Conservation (phyloP, 2,797 vertebrate species). For the Acanthiza pusilla region DNA sequence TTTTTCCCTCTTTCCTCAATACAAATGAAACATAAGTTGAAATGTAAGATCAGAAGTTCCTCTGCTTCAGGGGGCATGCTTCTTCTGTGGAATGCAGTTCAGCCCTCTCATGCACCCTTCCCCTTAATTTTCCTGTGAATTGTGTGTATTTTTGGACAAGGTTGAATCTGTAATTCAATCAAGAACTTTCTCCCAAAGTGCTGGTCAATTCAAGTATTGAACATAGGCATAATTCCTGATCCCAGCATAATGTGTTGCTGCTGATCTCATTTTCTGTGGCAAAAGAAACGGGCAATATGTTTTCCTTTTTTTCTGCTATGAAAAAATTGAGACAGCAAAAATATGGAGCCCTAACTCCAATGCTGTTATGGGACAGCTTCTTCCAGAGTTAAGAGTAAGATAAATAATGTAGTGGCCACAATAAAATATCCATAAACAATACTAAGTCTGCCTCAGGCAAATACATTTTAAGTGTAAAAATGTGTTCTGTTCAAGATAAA, state of each 20-base stretch:
- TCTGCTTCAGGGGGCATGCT: neutral
- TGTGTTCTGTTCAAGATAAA: neutral
- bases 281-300: neutral
- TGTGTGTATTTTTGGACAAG: neutral
- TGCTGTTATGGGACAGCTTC: neutral
- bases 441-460: neutral
- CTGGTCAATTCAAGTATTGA: neutral
- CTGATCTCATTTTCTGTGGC: neutral
- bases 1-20: neutral
- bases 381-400: neutral
- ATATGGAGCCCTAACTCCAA: neutral
- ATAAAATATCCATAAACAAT: conserved; percentile 14
- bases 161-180: neutral
- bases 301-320: neutral
- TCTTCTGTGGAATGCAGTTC: neutral
- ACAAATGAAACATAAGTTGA: neutral
- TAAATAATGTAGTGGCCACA: neutral
- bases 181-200: neutral
- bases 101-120: neutral
- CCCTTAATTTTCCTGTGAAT: neutral
- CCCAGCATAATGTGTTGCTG: neutral
- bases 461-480: neutral
- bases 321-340: neutral
- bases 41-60: neutral
- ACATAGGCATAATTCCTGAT: neutral